Evolutionary conservation across 2,113 vertebrate genomes (phyloP).

Genomic region (Campylorhamphus procurvoides): DNA sequence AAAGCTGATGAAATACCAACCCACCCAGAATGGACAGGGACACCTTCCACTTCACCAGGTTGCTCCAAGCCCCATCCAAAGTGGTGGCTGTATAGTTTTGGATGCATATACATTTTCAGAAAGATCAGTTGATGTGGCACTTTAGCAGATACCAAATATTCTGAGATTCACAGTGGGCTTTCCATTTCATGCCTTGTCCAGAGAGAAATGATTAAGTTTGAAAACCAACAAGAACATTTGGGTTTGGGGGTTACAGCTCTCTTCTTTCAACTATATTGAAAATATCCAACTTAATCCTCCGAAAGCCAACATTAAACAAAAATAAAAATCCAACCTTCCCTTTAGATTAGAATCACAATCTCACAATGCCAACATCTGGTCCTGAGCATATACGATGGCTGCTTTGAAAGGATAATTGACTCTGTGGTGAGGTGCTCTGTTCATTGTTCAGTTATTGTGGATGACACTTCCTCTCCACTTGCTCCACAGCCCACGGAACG

Average conservation of each 20-base stretch:
- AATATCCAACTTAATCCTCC: neutral
- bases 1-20: neutral
- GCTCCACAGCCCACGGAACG: neutral
- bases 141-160: neutral
- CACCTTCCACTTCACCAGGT: neutral
- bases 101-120: neutral
- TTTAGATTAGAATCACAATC: neutral
- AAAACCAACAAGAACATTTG: neutral
- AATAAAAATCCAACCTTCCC: neutral
- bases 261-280: neutral
- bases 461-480: neutral
- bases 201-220: neutral
- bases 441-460: neutral
- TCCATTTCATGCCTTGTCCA: neutral
- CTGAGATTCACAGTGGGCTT: neutral
- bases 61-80: neutral
- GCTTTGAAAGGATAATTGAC: neutral
- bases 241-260: neutral
- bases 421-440: conserved; percentile 1
- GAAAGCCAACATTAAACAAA: neutral
- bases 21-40: neutral
- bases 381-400: neutral
- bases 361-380: neutral
- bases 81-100: neutral
- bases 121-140: neutral